phyloP scores from a whole-genome alignment of 2,113 vertebrate genomes.

The Erinaceus europaeus region DNA sequence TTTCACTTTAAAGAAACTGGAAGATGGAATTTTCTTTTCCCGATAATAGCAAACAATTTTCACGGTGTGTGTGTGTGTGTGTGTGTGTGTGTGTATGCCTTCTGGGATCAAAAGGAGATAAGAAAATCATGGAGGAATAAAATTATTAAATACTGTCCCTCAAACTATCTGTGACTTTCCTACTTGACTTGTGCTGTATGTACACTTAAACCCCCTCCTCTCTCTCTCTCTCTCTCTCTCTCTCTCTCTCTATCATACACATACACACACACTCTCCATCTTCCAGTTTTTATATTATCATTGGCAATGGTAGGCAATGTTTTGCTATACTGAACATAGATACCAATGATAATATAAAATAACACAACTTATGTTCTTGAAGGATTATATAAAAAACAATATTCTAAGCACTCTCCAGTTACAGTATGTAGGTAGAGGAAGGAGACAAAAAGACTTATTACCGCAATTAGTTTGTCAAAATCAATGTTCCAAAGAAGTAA shows the following conservation, averaged over 20 bases:
- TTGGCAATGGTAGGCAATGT: too few relatives aligned
- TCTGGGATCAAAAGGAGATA: conserved; percentile 89
- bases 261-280: too few relatives aligned
- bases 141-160: conserved; percentile 87
- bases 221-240: too few relatives aligned
- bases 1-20: too few relatives aligned
- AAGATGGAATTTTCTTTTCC: too few relatives aligned
- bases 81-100: too few relatives aligned
- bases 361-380: conserved; percentile 90
- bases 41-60: too few relatives aligned
- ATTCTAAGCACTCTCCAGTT: conserved; percentile 90
- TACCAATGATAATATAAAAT: conserved; percentile 87
- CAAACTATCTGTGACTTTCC: conserved; percentile 89
- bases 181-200: too few relatives aligned
- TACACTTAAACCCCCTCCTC: too few relatives aligned
- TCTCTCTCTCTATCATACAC: too few relatives aligned
- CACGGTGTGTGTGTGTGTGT: too few relatives aligned
- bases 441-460: conserved; percentile 88
- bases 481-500: conserved; percentile 90
- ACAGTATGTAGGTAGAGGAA: conserved; percentile 88
- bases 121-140: conserved; percentile 89
- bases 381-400: conserved; percentile 90
- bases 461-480: conserved; percentile 87
- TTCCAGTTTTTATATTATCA: too few relatives aligned
- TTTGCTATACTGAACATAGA: conserved; percentile 89